A percentile compares a stretch with the other conserved stretches of the same genome.
Evolutionary conservation across 2,888 invertebrate genomes (phyloP).

Genomic region (Gryllus longicercus): DNA sequence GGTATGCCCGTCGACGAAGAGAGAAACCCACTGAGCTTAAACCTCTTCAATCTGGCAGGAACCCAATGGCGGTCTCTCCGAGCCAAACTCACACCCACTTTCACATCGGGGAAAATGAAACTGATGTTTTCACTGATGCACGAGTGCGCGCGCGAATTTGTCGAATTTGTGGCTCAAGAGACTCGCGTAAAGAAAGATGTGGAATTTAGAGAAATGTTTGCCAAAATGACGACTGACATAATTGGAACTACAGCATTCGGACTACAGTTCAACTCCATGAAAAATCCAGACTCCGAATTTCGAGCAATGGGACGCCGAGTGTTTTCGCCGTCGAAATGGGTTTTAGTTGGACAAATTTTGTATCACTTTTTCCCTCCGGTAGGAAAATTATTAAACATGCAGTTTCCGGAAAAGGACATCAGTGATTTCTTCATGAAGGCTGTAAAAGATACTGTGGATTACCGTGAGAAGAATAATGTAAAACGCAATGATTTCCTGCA

Average conservation of each 20-base stretch:
- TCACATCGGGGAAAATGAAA: constrained; percentile 64
- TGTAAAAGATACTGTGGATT: constrained; percentile 51
- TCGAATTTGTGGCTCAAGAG: constrained; percentile 48
- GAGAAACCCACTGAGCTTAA: constrained; percentile 58
- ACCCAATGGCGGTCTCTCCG: constrained; percentile 62
- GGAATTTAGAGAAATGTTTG: constrained; percentile 42
- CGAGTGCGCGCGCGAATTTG: constrained; percentile 54
- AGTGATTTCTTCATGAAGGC: constrained; percentile 51
- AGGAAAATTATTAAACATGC: constrained; percentile 43
- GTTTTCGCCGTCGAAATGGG: constrained; percentile 31
- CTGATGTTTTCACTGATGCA: constrained; percentile 60
- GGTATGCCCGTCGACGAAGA: constrained; percentile 60
- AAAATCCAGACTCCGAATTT: constrained; percentile 35
- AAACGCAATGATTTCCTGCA: constrained; percentile 57
- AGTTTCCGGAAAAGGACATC: constrained; percentile 43
- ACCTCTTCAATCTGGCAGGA: constrained; percentile 57
- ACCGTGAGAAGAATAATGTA: constrained; percentile 51
- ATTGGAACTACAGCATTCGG: constrained; percentile 52
- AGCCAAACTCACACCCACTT: constrained; percentile 61
- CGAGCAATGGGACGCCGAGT: constrained; percentile 39
- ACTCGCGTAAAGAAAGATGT: constrained; percentile 42
- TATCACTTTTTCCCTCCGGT: constrained; percentile 44
- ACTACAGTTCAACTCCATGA: constrained; percentile 42
- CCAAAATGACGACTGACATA: constrained; percentile 48
- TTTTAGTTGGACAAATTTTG: constrained; percentile 41